Evolutionary conservation across 2,113 vertebrate species (phyloP).

Genomic region (Lathamus discolor): DNA sequence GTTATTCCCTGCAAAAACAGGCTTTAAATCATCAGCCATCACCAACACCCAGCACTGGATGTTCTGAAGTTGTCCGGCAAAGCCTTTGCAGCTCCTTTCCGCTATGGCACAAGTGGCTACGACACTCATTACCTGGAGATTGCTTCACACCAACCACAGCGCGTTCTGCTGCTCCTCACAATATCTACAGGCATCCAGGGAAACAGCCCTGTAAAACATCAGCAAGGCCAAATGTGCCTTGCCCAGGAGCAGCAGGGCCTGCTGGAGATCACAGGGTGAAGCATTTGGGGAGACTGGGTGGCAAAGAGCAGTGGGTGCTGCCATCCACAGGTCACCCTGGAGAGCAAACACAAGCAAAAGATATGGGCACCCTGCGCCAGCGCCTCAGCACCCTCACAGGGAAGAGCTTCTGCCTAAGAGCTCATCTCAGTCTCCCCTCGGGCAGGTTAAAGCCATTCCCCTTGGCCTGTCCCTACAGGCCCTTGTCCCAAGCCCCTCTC

Average conservation of each 20-base stretch:
- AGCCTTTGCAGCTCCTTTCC: not conserved
- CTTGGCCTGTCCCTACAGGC: no score
- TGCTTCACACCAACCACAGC: not conserved
- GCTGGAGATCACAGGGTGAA: not conserved
- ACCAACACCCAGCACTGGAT: not conserved
- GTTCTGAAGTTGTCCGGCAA: not conserved
- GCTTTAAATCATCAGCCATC: not conserved
- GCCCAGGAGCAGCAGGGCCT: not conserved
- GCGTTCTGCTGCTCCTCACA: not conserved
- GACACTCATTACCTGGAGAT: not conserved
- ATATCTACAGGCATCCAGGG: fast-evolving
- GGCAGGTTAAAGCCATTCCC: no score
- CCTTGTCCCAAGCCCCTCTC: no score
- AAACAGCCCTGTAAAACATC: not conserved
- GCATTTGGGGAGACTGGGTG: not conserved
- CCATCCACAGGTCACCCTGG: not conserved
- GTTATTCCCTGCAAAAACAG: not conserved
- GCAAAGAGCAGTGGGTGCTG: not conserved
- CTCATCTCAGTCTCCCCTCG: not conserved
- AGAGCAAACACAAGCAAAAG: not conserved
- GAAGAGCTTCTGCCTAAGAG: not conserved
- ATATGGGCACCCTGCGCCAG: not conserved
- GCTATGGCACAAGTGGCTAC: fast-evolving
- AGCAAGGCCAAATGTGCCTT: not conserved
- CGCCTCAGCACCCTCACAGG: not conserved